phyloP scores from a whole-genome alignment of 1,140 invertebrate species.

The Saxidomus purpurata region DNA sequence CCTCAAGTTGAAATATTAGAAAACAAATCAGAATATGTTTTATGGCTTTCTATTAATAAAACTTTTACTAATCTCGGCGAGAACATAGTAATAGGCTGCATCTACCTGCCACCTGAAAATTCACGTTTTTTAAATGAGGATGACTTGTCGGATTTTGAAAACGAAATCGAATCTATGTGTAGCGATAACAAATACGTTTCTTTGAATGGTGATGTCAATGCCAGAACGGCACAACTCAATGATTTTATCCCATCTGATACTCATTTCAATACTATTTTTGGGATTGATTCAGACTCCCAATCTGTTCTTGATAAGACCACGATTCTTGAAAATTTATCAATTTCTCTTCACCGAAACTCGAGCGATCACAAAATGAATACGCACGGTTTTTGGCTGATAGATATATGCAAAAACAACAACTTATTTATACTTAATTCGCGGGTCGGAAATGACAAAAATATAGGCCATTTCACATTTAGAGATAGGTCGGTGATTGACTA shows the following conservation, averaged over 20 bases:
- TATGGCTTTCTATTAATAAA: not conserved
- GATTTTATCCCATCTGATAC: conserved; percentile 2
- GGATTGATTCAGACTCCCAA: too few species aligned
- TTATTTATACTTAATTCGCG: not conserved
- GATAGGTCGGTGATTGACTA: too few species aligned
- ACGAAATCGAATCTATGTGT: not conserved
- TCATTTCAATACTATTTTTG: not conserved
- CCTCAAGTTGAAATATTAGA: not conserved
- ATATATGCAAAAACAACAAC: too few species aligned
- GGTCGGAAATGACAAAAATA: not conserved
- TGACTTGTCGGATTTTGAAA: not conserved
- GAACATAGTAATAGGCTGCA: not conserved
- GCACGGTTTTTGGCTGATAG: not conserved
- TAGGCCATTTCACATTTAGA: not conserved
- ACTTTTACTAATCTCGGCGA: not conserved
- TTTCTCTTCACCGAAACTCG: not conserved
- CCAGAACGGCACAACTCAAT: not conserved
- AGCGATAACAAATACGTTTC: not conserved
- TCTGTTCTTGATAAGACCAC: not conserved
- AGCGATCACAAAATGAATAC: not conserved
- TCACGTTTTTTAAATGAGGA: too few species aligned
- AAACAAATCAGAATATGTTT: not conserved
- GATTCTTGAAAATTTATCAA: too few species aligned
- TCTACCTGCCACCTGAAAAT: conserved; percentile 25
- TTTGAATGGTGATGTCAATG: not conserved